A percentile compares a stretch with the other conserved stretches of the same genome.
Conservation (phyloP, 2,113 vertebrate genomes). For the Phalacrocorax carbo region DNA sequence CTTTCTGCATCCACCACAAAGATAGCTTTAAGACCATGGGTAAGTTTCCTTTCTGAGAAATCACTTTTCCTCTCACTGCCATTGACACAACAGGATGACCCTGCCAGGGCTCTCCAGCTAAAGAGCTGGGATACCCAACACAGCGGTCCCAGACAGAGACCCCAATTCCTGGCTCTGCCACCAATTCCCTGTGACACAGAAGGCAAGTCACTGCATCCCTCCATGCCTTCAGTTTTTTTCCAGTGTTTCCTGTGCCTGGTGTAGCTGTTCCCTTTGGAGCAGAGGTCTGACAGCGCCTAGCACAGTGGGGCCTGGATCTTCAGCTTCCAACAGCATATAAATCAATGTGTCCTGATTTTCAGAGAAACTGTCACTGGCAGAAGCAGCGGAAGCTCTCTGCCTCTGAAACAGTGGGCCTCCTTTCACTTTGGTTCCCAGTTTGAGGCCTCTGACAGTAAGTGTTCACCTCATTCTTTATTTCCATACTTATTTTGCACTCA, state of each 20-base stretch:
- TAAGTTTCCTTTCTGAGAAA: not conserved
- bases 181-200: fast-evolving
- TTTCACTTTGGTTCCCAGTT: not conserved
- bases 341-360: not conserved
- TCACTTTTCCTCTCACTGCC: not conserved
- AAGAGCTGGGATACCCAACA: not conserved
- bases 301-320: not conserved
- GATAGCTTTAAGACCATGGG: not conserved
- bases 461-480: conserved; percentile 33
- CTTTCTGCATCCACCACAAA: not conserved
- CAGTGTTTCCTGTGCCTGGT: not conserved
- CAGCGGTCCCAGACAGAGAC: not conserved
- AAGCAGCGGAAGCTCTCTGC: not conserved
- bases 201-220: not conserved
- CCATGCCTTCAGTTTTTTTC: not conserved
- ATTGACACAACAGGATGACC: not conserved
- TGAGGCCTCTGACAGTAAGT: conserved; percentile 27
- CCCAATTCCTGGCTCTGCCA: not conserved
- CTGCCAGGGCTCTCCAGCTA: not conserved
- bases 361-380: not conserved
- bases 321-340: not conserved
- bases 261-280: not conserved
- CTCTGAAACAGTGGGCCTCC: not conserved
- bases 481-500: conserved; percentile 34
- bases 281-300: not conserved